Conservation (phyloP, 2,797 vertebrate species). For the Allobates femoralis region DNA sequence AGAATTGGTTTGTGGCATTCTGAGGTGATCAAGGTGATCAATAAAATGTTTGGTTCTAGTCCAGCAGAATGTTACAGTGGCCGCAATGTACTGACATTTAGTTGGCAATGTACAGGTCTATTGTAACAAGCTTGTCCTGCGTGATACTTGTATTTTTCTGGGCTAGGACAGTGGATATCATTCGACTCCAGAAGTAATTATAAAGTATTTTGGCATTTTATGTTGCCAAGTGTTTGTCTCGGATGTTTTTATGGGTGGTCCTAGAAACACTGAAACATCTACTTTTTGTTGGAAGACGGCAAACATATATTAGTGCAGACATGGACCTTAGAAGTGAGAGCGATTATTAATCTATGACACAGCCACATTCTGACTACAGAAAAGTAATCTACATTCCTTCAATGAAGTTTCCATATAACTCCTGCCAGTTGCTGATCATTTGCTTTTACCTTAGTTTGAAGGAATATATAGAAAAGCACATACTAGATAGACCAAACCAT, state of each 20-base stretch:
- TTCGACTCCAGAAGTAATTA: slow-evolving; percentile 32
- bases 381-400: background rate
- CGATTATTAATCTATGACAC: background rate
- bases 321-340: background rate
- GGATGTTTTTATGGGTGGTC: slow-evolving; percentile 28
- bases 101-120: background rate
- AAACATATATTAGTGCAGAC: slow-evolving; percentile 10
- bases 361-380: background rate
- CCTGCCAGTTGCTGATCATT: background rate
- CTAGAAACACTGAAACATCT: slow-evolving; percentile 11
- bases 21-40: slow-evolving; percentile 8
- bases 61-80: slow-evolving; percentile 7
- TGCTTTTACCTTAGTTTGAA: background rate
- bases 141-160: slow-evolving; percentile 29
- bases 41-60: slow-evolving; percentile 7
- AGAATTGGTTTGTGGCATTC: background rate
- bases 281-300: background rate
- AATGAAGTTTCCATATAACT: background rate
- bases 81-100: slow-evolving; percentile 41
- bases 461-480: background rate
- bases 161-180: slow-evolving; percentile 25
- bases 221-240: slow-evolving; percentile 37
- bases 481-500: too few relatives aligned
- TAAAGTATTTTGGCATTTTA: slow-evolving; percentile 31
- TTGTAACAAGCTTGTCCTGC: slow-evolving; percentile 35